phyloP scores from a whole-genome alignment of 2,113 vertebrate species.

The Aegotheles bennettii region DNA sequence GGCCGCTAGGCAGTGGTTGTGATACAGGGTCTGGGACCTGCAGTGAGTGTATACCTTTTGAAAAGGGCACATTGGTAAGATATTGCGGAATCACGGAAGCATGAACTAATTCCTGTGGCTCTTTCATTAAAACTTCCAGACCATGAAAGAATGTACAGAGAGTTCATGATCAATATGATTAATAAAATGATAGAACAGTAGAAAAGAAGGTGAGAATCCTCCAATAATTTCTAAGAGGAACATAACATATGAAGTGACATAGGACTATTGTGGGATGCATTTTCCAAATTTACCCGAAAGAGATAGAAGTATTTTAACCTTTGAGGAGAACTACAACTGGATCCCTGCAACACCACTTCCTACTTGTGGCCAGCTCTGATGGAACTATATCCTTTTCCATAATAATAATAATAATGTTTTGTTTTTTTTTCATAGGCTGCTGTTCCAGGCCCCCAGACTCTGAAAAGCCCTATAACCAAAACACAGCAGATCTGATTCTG shows the following conservation, averaged over 20 bases:
- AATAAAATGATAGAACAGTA: not conserved
- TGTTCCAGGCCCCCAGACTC: not conserved
- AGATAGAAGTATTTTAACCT: not conserved
- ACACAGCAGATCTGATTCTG: not conserved
- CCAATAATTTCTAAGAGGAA: not conserved
- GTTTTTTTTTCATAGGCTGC: rapidly evolving
- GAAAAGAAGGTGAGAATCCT: not conserved
- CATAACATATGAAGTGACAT: not conserved
- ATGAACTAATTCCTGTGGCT: not conserved
- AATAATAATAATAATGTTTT: not conserved
- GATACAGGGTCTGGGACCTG: not conserved
- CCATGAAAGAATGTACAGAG: not conserved
- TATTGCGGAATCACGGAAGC: not conserved
- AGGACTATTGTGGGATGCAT: not conserved
- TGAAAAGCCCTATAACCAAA: not conserved
- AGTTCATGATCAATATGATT: not conserved
- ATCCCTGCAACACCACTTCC: not conserved
- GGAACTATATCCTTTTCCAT: not conserved
- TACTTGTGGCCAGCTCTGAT: not conserved
- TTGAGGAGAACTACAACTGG: not conserved
- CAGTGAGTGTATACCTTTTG: not conserved
- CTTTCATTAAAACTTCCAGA: not conserved
- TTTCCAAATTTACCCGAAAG: not conserved
- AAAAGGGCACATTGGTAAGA: not conserved
- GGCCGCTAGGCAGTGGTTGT: not conserved